Conservation (phyloP, 2,113 vertebrate genomes). For the Ceyx margarethae region DNA sequence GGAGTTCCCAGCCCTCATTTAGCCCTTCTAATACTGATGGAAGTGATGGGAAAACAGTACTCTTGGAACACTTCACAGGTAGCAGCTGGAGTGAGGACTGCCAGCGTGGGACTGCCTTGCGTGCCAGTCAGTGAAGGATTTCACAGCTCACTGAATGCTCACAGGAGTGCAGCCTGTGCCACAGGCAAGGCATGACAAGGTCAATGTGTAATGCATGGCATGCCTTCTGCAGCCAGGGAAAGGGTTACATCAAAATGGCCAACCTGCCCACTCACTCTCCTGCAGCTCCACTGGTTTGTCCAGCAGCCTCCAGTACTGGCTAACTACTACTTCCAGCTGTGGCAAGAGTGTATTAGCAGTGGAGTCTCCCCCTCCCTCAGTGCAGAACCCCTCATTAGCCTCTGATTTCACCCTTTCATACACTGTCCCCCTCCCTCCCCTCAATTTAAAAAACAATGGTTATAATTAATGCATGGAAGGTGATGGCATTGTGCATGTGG, state of each 20-base stretch:
- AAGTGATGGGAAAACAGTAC: not conserved
- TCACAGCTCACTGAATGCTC: not conserved
- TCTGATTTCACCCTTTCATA: slow-evolving; percentile 16
- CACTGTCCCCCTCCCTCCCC: slow-evolving; percentile 15
- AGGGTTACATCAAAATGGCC: not conserved
- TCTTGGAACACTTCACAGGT: not conserved
- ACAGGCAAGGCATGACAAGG: not conserved
- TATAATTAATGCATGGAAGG: slow-evolving; percentile 65
- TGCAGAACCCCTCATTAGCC: not conserved
- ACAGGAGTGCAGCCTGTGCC: not conserved
- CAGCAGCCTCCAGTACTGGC: not conserved
- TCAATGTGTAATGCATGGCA: not conserved
- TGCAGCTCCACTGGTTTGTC: not conserved
- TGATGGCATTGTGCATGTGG: slow-evolving; percentile 59
- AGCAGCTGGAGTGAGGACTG: not conserved
- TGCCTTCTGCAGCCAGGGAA: slow-evolving; percentile 1
- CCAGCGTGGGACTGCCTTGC: not conserved
- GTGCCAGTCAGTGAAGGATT: not conserved
- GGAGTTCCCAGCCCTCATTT: not conserved
- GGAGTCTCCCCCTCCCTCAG: not conserved
- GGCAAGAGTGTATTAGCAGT: not conserved
- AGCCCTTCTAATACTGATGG: slow-evolving; percentile 1
- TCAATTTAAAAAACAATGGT: slow-evolving; percentile 57
- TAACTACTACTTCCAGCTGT: slow-evolving; percentile 5
- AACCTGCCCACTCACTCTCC: not conserved